Evolutionary conservation across 2,797 vertebrate species (phyloP).

Genomic region (Harpagifer antarcticus): DNA sequence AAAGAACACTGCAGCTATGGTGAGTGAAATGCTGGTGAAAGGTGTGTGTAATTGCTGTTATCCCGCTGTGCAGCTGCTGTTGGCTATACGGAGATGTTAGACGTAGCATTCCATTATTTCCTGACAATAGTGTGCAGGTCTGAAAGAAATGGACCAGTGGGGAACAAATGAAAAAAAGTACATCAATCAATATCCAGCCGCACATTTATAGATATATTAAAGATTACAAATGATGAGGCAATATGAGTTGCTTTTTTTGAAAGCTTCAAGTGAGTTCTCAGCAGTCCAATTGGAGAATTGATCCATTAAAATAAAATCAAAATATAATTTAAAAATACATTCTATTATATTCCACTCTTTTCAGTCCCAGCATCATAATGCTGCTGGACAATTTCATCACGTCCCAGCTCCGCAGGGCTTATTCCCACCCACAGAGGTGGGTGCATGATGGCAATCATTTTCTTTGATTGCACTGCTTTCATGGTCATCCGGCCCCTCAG

Average conservation of each 20-base stretch:
- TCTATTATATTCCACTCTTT: conserved; percentile 14
- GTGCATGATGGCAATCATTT: conserved; percentile 40
- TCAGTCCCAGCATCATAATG: not conserved
- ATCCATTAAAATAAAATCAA: not conserved
- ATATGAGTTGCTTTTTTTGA: not conserved
- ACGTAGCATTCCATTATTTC: not conserved
- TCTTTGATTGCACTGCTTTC: conserved; percentile 60
- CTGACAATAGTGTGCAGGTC: not conserved
- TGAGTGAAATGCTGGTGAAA: not conserved
- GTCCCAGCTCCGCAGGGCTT: conserved; percentile 6
- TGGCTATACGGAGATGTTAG: not conserved
- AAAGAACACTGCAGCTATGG: not conserved
- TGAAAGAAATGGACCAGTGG: rapidly evolving
- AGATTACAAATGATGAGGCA: not conserved
- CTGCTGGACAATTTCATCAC: conserved; percentile 41
- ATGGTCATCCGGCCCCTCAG: conserved; percentile 16
- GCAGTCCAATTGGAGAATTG: not conserved
- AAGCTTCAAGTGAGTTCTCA: not conserved
- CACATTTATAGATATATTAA: not conserved
- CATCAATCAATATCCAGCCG: not conserved
- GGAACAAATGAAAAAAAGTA: not conserved
- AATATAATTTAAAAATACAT: not conserved
- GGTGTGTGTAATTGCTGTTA: conserved; percentile 5
- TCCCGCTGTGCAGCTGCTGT: conserved; percentile 25
- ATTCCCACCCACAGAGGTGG: conserved; percentile 33